Evolutionary conservation across 2,797 vertebrate genomes (phyloP).

Genomic region (Ceryle rudis): DNA sequence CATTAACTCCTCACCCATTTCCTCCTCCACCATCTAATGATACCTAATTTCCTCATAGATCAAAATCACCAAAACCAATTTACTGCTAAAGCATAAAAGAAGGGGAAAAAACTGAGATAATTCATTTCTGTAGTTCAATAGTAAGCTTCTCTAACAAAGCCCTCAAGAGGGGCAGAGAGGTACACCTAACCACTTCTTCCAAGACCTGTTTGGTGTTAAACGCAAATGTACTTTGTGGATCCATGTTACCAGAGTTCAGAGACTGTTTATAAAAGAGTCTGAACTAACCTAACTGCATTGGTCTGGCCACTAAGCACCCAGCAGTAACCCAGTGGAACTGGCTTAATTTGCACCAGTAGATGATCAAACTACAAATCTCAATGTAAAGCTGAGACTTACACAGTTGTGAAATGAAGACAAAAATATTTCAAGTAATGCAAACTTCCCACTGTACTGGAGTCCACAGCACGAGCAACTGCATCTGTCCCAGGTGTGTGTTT

Average conservation of each 20-base stretch:
- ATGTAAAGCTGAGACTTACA: neutral
- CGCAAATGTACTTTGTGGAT: neutral
- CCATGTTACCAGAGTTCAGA: neutral
- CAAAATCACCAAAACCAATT: slow-evolving; percentile 43
- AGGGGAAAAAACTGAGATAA: neutral
- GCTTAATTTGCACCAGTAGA: neutral
- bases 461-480: neutral
- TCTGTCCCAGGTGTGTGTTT: neutral
- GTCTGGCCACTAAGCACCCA: neutral
- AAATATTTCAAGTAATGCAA: neutral
- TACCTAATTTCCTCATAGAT: slow-evolving; percentile 53
- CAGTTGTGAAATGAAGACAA: neutral
- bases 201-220: neutral
- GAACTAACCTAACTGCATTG: neutral
- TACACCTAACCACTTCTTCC: neutral
- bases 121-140: neutral
- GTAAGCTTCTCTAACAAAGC: neutral
- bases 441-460: neutral
- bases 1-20: slow-evolving; percentile 47
- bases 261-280: fast-evolving
- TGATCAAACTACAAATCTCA: neutral
- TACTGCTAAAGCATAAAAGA: neutral
- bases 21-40: slow-evolving; percentile 24
- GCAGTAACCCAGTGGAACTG: neutral
- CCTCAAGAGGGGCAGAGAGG: neutral